Percentiles rank a stretch among this genome's conserved stretches.
Evolutionary conservation across 2,797 vertebrate species (phyloP).

Genomic region (Smutsia temminckii): DNA sequence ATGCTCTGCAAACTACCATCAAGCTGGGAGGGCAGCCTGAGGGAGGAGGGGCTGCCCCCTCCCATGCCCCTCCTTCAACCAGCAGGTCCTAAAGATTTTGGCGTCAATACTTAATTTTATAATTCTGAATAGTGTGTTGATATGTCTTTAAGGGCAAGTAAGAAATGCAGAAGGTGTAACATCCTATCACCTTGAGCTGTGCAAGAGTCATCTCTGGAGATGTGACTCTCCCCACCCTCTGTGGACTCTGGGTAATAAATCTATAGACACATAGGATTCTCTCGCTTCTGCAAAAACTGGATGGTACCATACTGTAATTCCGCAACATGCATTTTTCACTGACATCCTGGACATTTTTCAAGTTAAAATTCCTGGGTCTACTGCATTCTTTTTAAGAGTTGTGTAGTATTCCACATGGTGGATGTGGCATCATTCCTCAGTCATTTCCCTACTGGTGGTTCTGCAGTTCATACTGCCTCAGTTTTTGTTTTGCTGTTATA

Average conservation of each 20-base stretch:
- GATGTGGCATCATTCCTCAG: rapidly evolving
- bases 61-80: neutral
- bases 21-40: rapidly evolving
- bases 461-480: rapidly evolving
- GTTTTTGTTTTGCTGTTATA: neutral
- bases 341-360: rapidly evolving
- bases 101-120: neutral
- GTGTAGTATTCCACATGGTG: rapidly evolving
- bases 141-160: neutral
- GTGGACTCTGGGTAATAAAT: too few relatives aligned
- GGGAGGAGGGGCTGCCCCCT: neutral
- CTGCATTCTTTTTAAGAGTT: neutral
- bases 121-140: neutral
- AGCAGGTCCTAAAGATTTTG: neutral
- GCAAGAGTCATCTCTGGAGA: rapidly evolving
- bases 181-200: rapidly evolving
- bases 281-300: neutral
- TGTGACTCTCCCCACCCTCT: rapidly evolving
- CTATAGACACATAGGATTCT: rapidly evolving
- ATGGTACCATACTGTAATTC: rapidly evolving
- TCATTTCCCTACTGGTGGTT: rapidly evolving
- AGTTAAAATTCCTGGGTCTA: neutral
- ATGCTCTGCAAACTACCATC: too few relatives aligned
- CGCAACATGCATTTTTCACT: neutral
- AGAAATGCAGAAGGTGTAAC: rapidly evolving